phyloP scores from a whole-genome alignment of 2,113 vertebrate species.

The Phrynosoma platyrhinos region DNA sequence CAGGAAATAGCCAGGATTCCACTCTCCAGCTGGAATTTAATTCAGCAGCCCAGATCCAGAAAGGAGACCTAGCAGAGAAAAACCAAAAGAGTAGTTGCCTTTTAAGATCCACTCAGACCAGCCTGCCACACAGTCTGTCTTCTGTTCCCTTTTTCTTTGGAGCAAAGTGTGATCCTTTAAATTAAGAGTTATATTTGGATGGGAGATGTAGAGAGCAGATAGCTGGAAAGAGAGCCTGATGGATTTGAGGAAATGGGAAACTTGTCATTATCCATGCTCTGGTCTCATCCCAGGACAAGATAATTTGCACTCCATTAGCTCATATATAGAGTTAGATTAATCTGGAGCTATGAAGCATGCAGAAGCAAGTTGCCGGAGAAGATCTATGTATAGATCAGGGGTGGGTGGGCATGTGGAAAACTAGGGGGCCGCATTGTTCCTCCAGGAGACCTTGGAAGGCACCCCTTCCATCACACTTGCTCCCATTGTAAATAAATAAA shows the following conservation, averaged over 20 bases:
- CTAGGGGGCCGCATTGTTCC: no score
- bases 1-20: slow-evolving; percentile 39
- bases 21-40: slow-evolving; percentile 19
- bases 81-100: neutral
- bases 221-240: neutral
- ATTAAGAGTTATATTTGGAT: neutral
- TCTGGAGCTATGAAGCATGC: neutral
- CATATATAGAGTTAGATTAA: neutral
- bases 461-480: no score
- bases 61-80: neutral
- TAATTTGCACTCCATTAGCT: neutral
- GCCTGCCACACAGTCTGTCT: no score
- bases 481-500: no score
- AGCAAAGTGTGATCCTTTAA: neutral
- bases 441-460: no score
- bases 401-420: no score
- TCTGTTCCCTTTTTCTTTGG: neutral
- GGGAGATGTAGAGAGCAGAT: neutral
- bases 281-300: neutral
- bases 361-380: neutral
- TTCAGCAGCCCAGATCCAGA: slow-evolving; percentile 26
- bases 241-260: neutral
- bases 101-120: neutral
- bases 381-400: neutral
- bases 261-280: neutral